A percentile compares a stretch with the other conserved stretches of the same genome.
These are phyloP conservation scores for Capricornis sumatraensis DNA, from an alignment of 2,113 vertebrate genomes.

Conservation along the genomic window DNA sequence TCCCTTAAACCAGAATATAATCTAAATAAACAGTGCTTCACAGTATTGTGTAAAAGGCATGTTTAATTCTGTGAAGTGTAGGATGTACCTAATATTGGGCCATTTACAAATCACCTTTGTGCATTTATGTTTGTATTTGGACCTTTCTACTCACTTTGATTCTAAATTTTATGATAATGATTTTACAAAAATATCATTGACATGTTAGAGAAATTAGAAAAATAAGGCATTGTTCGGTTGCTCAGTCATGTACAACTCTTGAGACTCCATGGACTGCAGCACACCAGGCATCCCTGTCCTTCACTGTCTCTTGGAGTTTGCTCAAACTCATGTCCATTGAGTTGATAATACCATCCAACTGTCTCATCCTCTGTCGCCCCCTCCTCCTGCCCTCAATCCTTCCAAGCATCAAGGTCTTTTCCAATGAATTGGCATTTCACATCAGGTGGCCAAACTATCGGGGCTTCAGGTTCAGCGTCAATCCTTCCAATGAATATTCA, in stretches of 20 bases:
- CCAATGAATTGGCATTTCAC: background rate
- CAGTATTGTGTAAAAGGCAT: background rate
- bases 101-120: background rate
- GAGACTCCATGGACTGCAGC: background rate
- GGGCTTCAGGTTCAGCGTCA: background rate
- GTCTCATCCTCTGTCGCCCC: background rate
- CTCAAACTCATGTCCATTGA: background rate
- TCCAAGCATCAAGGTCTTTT: background rate
- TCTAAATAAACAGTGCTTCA: background rate
- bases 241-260: background rate
- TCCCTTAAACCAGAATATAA: background rate
- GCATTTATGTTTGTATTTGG: background rate
- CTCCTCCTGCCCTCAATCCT: background rate
- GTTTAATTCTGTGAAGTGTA: background rate
- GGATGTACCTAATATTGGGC: background rate
- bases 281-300: background rate
- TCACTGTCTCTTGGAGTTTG: background rate
- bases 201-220: background rate
- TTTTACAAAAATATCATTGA: background rate
- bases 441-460: background rate
- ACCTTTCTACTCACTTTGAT: background rate
- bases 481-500: background rate
- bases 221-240: background rate
- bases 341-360: background rate
- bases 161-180: background rate